These are phyloP conservation scores for Agriopis aurantiaria DNA, from an alignment of 2,888 invertebrate genomes.

Conservation along the genomic window DNA sequence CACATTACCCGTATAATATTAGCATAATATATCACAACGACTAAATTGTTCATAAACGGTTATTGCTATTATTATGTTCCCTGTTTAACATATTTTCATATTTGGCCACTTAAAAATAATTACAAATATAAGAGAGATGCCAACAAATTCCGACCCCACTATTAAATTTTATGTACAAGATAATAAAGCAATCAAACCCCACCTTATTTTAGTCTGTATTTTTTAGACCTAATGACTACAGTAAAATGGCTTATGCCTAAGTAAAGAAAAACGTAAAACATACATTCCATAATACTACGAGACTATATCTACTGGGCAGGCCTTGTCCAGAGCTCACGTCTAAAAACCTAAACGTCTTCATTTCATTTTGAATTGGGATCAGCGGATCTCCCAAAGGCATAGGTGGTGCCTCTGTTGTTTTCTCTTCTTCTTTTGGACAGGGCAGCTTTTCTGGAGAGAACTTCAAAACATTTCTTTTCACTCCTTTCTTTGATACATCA, in stretches of 20 bases:
- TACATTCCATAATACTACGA: constrained; percentile 65
- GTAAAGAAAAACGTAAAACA: constrained; percentile 75
- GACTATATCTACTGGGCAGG: constrained; percentile 48
- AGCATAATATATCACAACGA: too few relatives aligned
- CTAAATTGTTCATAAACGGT: too few relatives aligned
- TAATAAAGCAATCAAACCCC: constrained; percentile 56
- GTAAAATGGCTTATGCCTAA: constrained; percentile 58
- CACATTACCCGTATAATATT: too few relatives aligned
- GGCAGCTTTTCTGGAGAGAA: constrained; percentile 77
- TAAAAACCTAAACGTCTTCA: constrained; percentile 79
- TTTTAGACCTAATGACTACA: constrained; percentile 68
- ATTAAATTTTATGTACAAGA: constrained; percentile 23
- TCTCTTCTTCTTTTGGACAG: constrained; percentile 71
- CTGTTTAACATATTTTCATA: too few relatives aligned
- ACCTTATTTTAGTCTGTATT: constrained; percentile 65
- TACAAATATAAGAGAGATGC: not conserved
- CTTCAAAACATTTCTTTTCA: constrained; percentile 75
- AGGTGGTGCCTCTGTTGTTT: constrained; percentile 71
- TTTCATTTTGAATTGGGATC: constrained; percentile 80
- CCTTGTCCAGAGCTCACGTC: constrained; percentile 65
- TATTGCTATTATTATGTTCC: too few relatives aligned
- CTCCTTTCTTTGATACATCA: constrained; percentile 64
- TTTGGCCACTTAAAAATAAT: not conserved
- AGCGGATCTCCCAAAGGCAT: constrained; percentile 71
- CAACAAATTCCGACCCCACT: not conserved